These are phyloP conservation scores for Hemitrygon akajei DNA, from an alignment of 2,797 vertebrate species.

Conservation along the genomic window DNA sequence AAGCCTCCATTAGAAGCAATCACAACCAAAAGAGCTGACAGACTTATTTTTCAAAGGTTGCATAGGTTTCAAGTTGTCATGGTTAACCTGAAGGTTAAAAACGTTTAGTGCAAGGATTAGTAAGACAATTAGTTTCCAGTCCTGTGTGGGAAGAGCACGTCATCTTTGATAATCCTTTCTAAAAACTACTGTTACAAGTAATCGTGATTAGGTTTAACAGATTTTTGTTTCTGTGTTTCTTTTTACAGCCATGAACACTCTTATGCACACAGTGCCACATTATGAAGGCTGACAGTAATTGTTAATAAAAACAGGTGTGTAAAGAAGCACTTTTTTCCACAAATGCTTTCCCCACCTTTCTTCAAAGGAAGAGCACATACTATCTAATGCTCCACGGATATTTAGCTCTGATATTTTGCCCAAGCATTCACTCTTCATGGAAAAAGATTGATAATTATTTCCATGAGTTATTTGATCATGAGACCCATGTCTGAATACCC, in stretches of 20 bases:
- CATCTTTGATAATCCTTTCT: not conserved
- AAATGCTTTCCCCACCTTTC: not conserved
- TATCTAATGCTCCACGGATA: not conserved
- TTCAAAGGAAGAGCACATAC: not conserved
- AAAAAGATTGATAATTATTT: not conserved
- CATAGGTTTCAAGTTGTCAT: constrained; percentile 11
- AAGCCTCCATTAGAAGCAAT: constrained; percentile 24
- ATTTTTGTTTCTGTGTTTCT: constrained; percentile 8
- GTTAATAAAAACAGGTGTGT: not conserved
- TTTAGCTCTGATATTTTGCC: not conserved
- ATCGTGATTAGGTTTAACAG: constrained; percentile 11
- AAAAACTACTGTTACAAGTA: not conserved
- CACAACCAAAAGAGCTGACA: not conserved
- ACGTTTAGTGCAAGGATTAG: not conserved
- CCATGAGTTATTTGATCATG: not conserved
- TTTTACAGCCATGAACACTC: not conserved
- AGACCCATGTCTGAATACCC: not conserved
- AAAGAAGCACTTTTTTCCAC: not conserved
- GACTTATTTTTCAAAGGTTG: constrained; percentile 16
- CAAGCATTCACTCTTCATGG: not conserved
- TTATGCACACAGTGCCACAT: not conserved
- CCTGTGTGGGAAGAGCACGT: not conserved
- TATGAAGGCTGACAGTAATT: too few relatives aligned
- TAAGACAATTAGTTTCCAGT: constrained; percentile 11
- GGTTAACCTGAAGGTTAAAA: constrained; percentile 26